Conservation (phyloP, 2,797 vertebrate species). For the Threskiornis aethiopicus region DNA sequence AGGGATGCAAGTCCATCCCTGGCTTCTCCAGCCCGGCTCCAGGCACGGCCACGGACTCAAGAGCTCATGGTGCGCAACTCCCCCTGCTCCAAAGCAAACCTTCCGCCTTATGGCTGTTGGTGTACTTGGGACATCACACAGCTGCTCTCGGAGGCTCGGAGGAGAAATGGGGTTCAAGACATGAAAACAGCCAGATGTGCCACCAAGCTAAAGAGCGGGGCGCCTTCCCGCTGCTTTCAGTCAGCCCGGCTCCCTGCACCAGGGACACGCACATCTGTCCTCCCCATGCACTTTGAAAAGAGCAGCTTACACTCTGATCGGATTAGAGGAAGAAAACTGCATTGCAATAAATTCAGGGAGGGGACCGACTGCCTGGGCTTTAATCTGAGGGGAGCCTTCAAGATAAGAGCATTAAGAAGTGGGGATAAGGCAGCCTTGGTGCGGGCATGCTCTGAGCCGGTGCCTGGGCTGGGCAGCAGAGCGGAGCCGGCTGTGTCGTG, state of each 20-base stretch:
- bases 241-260: background rate
- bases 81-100: background rate
- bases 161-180: background rate
- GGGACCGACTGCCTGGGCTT: background rate
- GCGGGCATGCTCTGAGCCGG: background rate
- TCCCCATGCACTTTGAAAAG: constrained; percentile 1
- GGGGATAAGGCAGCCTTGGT: background rate
- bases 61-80: background rate
- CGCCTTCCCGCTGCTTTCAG: background rate
- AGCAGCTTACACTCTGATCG: constrained; percentile 20
- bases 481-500: background rate
- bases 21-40: constrained; percentile 17
- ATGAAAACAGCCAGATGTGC: background rate
- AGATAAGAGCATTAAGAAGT: constrained; percentile 42
- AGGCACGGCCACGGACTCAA: background rate
- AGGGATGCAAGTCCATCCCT: background rate
- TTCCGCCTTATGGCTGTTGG: background rate
- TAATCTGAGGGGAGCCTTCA: constrained; percentile 22
- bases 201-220: background rate
- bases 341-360: constrained; percentile 10
- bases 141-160: background rate
- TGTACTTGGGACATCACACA: background rate
- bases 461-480: background rate
- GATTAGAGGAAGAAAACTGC: constrained; percentile 37
- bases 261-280: background rate